Evolutionary conservation across 2,888 invertebrate genomes (phyloP), one percentile per base, ranked within the genome.

Genomic region (Drosophila anomelani): DNA sequence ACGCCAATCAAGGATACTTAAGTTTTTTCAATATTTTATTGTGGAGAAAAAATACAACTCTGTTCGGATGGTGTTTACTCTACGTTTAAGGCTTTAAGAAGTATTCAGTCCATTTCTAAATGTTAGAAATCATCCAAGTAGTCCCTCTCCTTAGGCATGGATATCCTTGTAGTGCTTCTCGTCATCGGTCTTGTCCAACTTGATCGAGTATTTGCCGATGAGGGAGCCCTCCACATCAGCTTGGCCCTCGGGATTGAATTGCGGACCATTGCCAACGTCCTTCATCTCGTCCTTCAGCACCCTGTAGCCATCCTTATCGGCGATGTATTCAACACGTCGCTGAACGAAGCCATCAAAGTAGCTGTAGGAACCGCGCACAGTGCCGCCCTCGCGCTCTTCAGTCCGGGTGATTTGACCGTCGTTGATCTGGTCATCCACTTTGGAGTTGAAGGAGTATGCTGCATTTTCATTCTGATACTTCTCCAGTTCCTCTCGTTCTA

Each of bases 301-400:
- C 80, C 95, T 92, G 90, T 94, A 95, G 63, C 95, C 95, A 71
- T 94, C 93, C 81, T 94, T 93, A 89, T 95, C 95, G 79, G 95
- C 95, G 61, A 93, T 93, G 83, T 95, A 95, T 72, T 93, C 91
- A 0, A 94, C 94, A 0, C 20, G 93, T 94, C 94, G 93, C 80
- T 91, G 92, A 78, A 93, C 93, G 80, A 91, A 95, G 1, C 95
- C 95, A 90, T 95, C 95, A 74, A 94, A 94, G 91, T 95, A 95
- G 7, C 94, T 93, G 86, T 95, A 95, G 72, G 92, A 91, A 4
- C 95, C 95, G 47, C 81, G 92, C 2, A 94, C 89, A 41, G 90
- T 91, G 7, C 79, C 64, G 4, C 91, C 92, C 5, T 92, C 91
- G 38, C 92, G 91, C 2, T 88, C 88, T 83, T 94, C 94, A 43